Conservation (phyloP, 2,797 vertebrate genomes). For the Lepus townsendii region DNA sequence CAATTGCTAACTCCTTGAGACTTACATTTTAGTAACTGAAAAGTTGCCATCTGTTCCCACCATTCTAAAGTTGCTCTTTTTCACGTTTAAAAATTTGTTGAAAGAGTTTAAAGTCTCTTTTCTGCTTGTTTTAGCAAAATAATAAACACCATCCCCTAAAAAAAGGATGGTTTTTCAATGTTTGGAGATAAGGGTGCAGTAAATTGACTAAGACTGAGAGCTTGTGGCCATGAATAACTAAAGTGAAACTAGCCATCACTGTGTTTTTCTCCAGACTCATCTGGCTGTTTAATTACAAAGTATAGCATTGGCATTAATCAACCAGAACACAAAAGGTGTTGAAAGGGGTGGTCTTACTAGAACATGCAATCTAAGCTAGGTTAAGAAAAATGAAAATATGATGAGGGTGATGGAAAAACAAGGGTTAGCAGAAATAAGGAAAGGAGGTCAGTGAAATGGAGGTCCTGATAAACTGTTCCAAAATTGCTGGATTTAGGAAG, state of each 20-base stretch:
- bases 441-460: not conserved
- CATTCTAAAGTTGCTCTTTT: not conserved
- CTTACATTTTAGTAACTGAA: constrained; percentile 46
- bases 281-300: not conserved
- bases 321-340: not conserved
- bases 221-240: not conserved
- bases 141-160: constrained; percentile 10
- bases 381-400: not conserved
- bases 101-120: not conserved
- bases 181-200: not conserved
- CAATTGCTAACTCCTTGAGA: not conserved
- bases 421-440: not conserved
- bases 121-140: constrained; percentile 32
- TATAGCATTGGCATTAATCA: not conserved
- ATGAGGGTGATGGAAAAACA: not conserved
- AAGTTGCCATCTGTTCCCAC: not conserved
- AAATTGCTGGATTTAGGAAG: not conserved
- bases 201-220: not conserved
- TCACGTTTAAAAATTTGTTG: constrained; percentile 13
- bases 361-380: not conserved
- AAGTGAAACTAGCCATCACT: not conserved
- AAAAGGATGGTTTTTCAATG: not conserved
- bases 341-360: not conserved
- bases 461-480: not conserved
- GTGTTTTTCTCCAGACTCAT: not conserved